Evolutionary conservation across 2,888 invertebrate genomes (phyloP).

Genomic region (Alcis repandata): DNA sequence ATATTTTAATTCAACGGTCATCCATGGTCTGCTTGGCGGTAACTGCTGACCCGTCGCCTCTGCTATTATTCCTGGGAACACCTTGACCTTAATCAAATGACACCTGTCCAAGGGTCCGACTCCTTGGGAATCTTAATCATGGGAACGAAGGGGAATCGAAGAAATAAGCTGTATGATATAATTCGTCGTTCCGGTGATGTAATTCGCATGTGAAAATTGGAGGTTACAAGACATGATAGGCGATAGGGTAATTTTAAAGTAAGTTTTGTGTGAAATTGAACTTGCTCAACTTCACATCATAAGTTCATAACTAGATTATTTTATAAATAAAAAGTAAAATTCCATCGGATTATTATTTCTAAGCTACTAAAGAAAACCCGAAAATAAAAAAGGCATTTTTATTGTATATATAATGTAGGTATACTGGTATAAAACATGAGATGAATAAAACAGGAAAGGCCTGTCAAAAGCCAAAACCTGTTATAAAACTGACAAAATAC

Average conservation of each 20-base stretch:
- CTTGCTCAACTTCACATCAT: too few relatives aligned
- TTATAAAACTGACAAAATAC: slow-evolving; percentile 19
- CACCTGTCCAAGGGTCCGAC: slow-evolving; percentile 76
- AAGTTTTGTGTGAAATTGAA: too few relatives aligned
- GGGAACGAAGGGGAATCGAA: slow-evolving; percentile 67
- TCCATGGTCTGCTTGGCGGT: slow-evolving; percentile 69
- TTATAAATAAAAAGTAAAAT: too few relatives aligned
- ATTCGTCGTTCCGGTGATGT: slow-evolving; percentile 41
- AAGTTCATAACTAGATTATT: too few relatives aligned
- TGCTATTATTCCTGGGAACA: slow-evolving; percentile 67
- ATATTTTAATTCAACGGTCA: slow-evolving; percentile 71
- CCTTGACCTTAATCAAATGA: slow-evolving; percentile 79
- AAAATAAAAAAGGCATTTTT: not conserved
- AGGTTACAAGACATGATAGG: not conserved
- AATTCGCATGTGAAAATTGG: slow-evolving; percentile 27
- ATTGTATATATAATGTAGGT: not conserved
- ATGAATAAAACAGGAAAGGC: slow-evolving; percentile 7
- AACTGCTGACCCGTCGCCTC: slow-evolving; percentile 72
- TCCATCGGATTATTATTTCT: too few relatives aligned
- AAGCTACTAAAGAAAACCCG: not conserved
- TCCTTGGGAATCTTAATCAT: slow-evolving; percentile 80
- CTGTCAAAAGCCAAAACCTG: slow-evolving; percentile 29
- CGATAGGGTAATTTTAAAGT: too few relatives aligned
- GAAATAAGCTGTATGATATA: slow-evolving; percentile 25
- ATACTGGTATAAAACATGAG: not conserved